Base-by-base conservation (phyloP, 2,113 vertebrate species). In the Electrona antarctica region DNA sequence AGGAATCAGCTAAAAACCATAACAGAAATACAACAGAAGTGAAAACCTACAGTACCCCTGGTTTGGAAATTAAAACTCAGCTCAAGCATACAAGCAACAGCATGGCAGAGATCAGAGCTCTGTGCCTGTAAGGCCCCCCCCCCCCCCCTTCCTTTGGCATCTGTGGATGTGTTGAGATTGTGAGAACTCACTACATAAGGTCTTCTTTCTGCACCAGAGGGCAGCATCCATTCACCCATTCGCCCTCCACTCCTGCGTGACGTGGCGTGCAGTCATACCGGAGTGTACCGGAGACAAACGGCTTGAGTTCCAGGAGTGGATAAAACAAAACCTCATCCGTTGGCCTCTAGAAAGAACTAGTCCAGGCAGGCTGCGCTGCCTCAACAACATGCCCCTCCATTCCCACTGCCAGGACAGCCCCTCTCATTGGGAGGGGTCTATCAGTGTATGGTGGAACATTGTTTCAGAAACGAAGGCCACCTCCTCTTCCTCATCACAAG, bases 401-500 rank as follows among this genome's bases (percentile, higher is more conserved):
- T 57, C 58, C 71, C 54, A 45, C 68, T 33, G 11, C 50, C 48
- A 58, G 14, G 77, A 50, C 3, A 49, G 69, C 71, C 21, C 21
- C 21, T 21, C 21, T 21, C 21, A 49, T 7, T 80, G 57, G n/a
- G 62, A 6, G 65, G 60, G 64, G 46, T 51, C 14, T 28, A 21
- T 21, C 21, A 69, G 78, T 73, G 77, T 75, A 48, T 47, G 21
- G 65, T 46, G 60, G 69, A 56, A 49, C 12, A 28, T 41, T 60
- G 65, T 50, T 3, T 13, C 9, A 2, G 61, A 28, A 7, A 54
- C 28, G 69, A 14, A 58, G 28, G 12, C 45, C 52, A 79, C 87
- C 77, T 79, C 33, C 33, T 41, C 33, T 41, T 41, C 33, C 33
- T 48, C 60, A 90, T 94, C 95, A 98, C 83, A 98, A 90, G 73